phyloP scores from a whole-genome alignment of 1,140 invertebrate genomes.

The Drosophila ogumai region DNA sequence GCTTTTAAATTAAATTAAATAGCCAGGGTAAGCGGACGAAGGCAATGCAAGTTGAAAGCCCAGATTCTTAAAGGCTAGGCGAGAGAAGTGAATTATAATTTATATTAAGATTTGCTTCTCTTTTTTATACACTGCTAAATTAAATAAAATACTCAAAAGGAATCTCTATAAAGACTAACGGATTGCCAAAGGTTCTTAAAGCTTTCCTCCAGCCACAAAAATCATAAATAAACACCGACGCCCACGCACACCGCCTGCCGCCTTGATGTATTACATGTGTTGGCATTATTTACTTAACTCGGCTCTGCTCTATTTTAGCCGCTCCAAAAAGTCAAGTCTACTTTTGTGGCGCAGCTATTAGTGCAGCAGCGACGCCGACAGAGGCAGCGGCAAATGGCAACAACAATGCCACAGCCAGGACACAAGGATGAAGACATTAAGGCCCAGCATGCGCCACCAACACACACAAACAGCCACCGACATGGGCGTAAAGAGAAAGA shows the following conservation, averaged over 20 bases:
- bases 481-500: constrained; percentile 77
- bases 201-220: constrained; percentile 23
- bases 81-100: background rate
- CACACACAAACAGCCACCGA: constrained; percentile 26
- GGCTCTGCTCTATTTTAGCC: constrained; percentile 77
- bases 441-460: constrained; percentile 75
- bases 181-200: constrained; percentile 2
- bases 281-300: constrained; percentile 83
- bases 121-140: background rate
- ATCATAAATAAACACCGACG: constrained; percentile 60
- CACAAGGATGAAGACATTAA: constrained; percentile 77
- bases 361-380: constrained; percentile 55
- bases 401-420: constrained; percentile 40
- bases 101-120: too few relatives aligned
- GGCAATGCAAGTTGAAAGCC: constrained; percentile 56
- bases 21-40: constrained; percentile 13
- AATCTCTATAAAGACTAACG: background rate
- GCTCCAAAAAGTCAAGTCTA: constrained; percentile 79
- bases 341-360: constrained; percentile 76
- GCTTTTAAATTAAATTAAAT: constrained; percentile 77
- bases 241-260: constrained; percentile 21
- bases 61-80: constrained; percentile 41
- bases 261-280: constrained; percentile 81
- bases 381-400: constrained; percentile 38
- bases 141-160: background rate